phyloP scores from a whole-genome alignment of 30 jellyfish, hydroid and myxozoan species.

The Turritopsis rubra region DNA sequence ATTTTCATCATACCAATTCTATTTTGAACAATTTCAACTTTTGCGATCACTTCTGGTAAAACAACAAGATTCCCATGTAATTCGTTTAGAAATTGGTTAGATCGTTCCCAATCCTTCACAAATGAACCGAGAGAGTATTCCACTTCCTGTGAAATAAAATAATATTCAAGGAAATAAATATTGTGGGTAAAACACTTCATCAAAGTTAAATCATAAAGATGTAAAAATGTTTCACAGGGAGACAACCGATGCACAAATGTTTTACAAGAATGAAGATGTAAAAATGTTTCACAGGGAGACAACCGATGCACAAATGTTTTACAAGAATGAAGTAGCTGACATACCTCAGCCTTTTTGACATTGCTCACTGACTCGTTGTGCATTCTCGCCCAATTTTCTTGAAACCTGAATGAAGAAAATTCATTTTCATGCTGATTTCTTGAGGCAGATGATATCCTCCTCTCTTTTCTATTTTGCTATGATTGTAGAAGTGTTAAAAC shows the following conservation, averaged over 20 bases:
- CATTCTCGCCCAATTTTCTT: constrained; percentile 50
- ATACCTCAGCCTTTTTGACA: constrained; percentile 67
- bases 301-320: not conserved
- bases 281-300: not conserved
- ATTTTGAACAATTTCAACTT: constrained; percentile 79
- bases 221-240: not conserved
- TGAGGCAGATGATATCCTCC: not conserved
- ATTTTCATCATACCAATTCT: constrained; percentile 56
- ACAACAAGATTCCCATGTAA: constrained; percentile 64
- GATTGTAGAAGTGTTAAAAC: no score
- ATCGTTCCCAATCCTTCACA: constrained; percentile 48
- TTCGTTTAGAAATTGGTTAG: constrained; percentile 47
- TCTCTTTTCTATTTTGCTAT: no score
- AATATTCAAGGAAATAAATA: not conserved
- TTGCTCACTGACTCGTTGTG: constrained; percentile 46
- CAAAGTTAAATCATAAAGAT: not conserved
- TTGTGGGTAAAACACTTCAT: no score
- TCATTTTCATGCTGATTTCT: not conserved
- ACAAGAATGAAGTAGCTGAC: not conserved
- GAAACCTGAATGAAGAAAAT: constrained; percentile 41
- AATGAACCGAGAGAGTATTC: constrained; percentile 33
- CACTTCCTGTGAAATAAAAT: constrained; percentile 35
- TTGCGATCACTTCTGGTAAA: constrained; percentile 77
- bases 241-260: not conserved
- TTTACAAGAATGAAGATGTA: not conserved